A percentile compares a stretch with the other conserved stretches of the same genome.
phyloP scores from a whole-genome alignment of 2,797 vertebrate species.

The Myripristis jacobus region DNA sequence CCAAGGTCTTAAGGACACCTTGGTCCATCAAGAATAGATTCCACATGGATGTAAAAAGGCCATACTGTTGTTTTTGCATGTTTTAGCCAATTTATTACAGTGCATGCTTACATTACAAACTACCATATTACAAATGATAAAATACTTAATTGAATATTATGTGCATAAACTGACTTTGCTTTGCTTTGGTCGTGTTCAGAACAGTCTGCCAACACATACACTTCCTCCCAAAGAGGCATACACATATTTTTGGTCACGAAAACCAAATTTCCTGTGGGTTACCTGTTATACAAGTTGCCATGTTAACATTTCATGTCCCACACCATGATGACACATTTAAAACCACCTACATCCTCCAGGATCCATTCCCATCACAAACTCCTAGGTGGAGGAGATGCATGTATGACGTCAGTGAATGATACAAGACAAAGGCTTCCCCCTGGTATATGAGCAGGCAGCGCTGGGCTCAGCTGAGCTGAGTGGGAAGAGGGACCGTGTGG shows the following conservation, averaged over 20 bases:
- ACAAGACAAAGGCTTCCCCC: slow-evolving; percentile 66
- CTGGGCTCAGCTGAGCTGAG: slow-evolving; percentile 50
- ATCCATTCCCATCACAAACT: neutral
- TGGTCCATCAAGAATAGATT: too few species aligned
- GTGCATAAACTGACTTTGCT: too few species aligned
- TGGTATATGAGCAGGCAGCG: slow-evolving; percentile 45
- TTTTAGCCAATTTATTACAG: too few species aligned
- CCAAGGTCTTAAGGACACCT: too few species aligned
- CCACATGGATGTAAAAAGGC: too few species aligned
- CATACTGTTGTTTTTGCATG: too few species aligned
- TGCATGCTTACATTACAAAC: too few species aligned
- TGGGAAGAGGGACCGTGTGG: slow-evolving; percentile 60
- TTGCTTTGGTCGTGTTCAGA: too few species aligned
- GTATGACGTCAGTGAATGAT: slow-evolving; percentile 59
- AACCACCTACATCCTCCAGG: slow-evolving; percentile 40
- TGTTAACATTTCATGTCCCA: slow-evolving; percentile 52
- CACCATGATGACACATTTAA: slow-evolving; percentile 54
- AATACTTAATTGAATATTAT: too few species aligned
- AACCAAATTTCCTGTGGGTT: neutral
- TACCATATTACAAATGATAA: too few species aligned
- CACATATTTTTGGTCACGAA: neutral
- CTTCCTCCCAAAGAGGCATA: neutral
- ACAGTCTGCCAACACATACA: too few species aligned
- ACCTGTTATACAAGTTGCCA: slow-evolving; percentile 1
- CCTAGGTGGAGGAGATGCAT: slow-evolving; percentile 26